phyloP scores from a whole-genome alignment of 1,140 invertebrate genomes.

The Lepeophtheirus salmonis region DNA sequence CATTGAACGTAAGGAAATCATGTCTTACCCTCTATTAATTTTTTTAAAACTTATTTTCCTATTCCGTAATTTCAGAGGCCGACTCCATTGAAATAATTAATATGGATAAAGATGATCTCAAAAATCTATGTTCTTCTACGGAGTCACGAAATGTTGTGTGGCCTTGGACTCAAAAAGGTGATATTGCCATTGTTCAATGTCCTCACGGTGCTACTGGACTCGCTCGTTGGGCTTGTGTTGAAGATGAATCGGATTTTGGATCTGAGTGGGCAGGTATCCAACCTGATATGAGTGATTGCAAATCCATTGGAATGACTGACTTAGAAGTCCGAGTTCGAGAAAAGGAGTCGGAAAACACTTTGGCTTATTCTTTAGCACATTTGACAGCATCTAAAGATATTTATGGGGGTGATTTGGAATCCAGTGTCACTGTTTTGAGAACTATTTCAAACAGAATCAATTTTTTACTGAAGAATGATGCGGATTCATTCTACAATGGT shows the following conservation, averaged over 20 bases:
- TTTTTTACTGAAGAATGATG: slow-evolving; percentile 40
- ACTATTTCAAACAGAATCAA: slow-evolving; percentile 59
- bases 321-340: slow-evolving; percentile 54
- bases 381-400: slow-evolving; percentile 58
- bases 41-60: not conserved
- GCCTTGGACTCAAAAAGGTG: slow-evolving; percentile 62
- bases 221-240: slow-evolving; percentile 51
- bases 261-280: slow-evolving; percentile 43
- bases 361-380: slow-evolving; percentile 27
- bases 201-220: slow-evolving; percentile 66
- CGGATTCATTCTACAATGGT: slow-evolving; percentile 53
- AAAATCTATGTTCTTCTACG: slow-evolving; percentile 40
- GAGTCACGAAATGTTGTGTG: slow-evolving; percentile 56
- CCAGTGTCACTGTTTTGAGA: slow-evolving; percentile 67
- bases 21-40: not conserved
- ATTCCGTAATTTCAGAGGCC: slow-evolving; percentile 17
- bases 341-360: slow-evolving; percentile 49
- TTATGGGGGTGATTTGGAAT: slow-evolving; percentile 77
- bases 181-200: slow-evolving; percentile 52
- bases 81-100: slow-evolving; percentile 8
- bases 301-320: slow-evolving; percentile 67
- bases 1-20: not conserved
- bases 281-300: slow-evolving; percentile 74
- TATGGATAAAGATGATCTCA: not conserved
- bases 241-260: not conserved